Base-by-base conservation (phyloP, 2,888 invertebrate genomes). In the Pheosia tremula region DNA sequence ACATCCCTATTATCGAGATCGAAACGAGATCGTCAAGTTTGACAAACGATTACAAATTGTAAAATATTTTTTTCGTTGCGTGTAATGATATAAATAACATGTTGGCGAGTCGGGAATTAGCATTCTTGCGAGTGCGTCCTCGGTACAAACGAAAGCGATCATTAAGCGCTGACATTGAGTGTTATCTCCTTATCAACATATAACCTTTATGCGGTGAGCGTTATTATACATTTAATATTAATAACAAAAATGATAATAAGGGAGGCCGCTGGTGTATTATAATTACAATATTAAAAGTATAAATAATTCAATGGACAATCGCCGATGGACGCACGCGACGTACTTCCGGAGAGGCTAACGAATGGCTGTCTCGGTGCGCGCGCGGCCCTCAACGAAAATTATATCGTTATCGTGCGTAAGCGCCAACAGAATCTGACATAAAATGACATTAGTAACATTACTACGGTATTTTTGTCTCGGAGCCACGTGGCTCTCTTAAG, bases 291-390 rank as follows among this genome's bases (percentile, higher is more conserved):
- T 91, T 90, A 91, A 91, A 91, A 85, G 86, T 88, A 92, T 93
- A 93, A 93, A 93, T 93, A 92, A 93, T 93, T 91, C 92, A 92
- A 90, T 88, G 89, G 83, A 80, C 86, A 89, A 91, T 91, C 89
- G 88, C 82, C 85, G 84, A 77, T 87, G 82, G 83, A 84, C 82
- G 88, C 93, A 93, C 93, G 93, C 93, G 91, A 93, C 85, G 84
- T 67, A 89, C 91, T 92, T 92, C 93, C 92, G 92, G 88, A 89
- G 86, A 81, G 73, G 82, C 85, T 87, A 88, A 92, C 89, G 85
- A 91, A 89, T 89, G 84, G 88, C 81, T 80, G 78, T 74, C 77
- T 77, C 80, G 77, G 80, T 80, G 50, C 55, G 39, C 84, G 80
- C 77, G 80, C 68, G 83, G 83, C 86, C 84, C 84, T 86, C 85